Conservation (phyloP, 2,797 vertebrate species). For the Acanthurus lineatus region DNA sequence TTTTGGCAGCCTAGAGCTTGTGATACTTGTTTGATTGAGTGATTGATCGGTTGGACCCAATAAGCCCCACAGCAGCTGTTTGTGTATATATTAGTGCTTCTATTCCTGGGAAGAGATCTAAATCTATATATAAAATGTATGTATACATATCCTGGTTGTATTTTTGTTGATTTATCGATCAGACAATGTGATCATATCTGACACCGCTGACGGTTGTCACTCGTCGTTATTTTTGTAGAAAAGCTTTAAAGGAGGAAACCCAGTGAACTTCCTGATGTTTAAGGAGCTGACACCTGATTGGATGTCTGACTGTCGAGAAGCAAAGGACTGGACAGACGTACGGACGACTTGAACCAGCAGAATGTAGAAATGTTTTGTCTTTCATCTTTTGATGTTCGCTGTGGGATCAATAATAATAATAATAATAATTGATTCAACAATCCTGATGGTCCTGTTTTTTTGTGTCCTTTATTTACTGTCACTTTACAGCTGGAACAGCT, state of each 20-base stretch:
- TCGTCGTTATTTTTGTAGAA: slow-evolving; percentile 81
- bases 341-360: slow-evolving; percentile 44
- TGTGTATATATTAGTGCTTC: slow-evolving; percentile 79
- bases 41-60: not conserved
- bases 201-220: slow-evolving; percentile 29
- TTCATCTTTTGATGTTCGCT: slow-evolving; percentile 50
- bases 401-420: slow-evolving; percentile 58
- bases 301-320: slow-evolving; percentile 20
- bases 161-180: slow-evolving; percentile 72
- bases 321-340: slow-evolving; percentile 13
- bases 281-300: slow-evolving; percentile 44
- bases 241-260: slow-evolving; percentile 61
- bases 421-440: slow-evolving; percentile 41
- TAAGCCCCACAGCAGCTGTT: slow-evolving; percentile 34
- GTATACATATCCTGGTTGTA: slow-evolving; percentile 70
- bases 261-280: slow-evolving; percentile 39
- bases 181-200: slow-evolving; percentile 42
- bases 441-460: not conserved
- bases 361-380: slow-evolving; percentile 58
- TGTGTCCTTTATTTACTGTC: slow-evolving; percentile 10
- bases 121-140: slow-evolving; percentile 68
- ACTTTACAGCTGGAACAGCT: not conserved
- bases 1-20: slow-evolving; percentile 24
- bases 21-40: slow-evolving; percentile 22
- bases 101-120: slow-evolving; percentile 58